phyloP scores from a whole-genome alignment of 2,113 vertebrate genomes.

The Pangasianodon gigas region DNA sequence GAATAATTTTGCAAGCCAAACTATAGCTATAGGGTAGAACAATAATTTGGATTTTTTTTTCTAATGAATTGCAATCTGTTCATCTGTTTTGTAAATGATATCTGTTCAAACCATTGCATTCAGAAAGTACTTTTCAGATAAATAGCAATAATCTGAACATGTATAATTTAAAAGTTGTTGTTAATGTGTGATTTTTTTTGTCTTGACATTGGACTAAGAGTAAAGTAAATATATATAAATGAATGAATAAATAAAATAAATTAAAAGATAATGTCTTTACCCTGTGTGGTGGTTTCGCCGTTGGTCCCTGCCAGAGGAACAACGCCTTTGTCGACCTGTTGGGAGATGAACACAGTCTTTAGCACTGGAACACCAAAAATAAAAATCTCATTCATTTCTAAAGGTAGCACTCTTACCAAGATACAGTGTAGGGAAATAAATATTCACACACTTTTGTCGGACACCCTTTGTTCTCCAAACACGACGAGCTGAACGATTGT shows the following conservation, averaged over 20 bases:
- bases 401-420: background rate
- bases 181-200: too few relatives aligned
- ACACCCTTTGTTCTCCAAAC: background rate
- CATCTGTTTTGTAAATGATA: background rate
- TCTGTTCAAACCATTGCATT: too few relatives aligned
- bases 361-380: background rate
- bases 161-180: too few relatives aligned
- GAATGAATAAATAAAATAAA: too few relatives aligned
- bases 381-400: background rate
- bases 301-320: slow-evolving; percentile 93
- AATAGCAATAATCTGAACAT: too few relatives aligned
- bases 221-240: too few relatives aligned
- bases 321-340: slow-evolving; percentile 94
- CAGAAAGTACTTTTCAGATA: too few relatives aligned
- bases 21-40: background rate
- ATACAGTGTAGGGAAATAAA: too few relatives aligned
- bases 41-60: background rate
- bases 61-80: background rate
- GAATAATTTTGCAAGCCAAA: background rate
- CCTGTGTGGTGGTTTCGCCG: slow-evolving; percentile 96
- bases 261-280: slow-evolving; percentile 64
- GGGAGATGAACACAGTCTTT: background rate
- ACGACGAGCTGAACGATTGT: background rate
- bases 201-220: too few relatives aligned
- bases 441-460: too few relatives aligned